phyloP scores from a whole-genome alignment of 2,888 invertebrate species.

The Caenorhabditis becei region DNA sequence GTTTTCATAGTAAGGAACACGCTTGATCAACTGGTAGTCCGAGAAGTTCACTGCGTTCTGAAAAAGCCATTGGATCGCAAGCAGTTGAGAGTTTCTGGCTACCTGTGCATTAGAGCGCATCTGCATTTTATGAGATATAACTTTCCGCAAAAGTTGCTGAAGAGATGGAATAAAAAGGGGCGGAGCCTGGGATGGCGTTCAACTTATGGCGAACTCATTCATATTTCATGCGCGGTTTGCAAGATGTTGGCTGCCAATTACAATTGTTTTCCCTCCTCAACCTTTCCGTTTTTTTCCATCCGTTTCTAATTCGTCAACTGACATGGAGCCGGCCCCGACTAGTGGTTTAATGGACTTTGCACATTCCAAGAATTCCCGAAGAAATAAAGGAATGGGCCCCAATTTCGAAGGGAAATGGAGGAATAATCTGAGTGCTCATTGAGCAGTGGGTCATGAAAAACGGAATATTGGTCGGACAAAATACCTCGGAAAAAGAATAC shows the following conservation, averaged over 20 bases:
- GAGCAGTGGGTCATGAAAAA: neutral
- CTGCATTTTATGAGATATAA: constrained; percentile 14
- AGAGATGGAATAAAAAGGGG: neutral
- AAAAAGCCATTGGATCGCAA: neutral
- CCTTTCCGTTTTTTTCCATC: constrained; percentile 15
- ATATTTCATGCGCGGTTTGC: constrained; percentile 41
- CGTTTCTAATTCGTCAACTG: constrained; percentile 32
- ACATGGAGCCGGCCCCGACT: constrained; percentile 15
- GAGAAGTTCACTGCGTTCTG: constrained; percentile 28
- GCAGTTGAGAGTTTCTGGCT: neutral
- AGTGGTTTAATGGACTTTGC: constrained; percentile 4
- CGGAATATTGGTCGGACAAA: neutral
- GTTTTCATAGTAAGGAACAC: constrained; percentile 53
- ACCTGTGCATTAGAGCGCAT: constrained; percentile 8
- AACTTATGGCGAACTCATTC: constrained; percentile 24
- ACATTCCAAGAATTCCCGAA: neutral
- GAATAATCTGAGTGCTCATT: constrained; percentile 10
- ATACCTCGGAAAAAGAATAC: neutral
- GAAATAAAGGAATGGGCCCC: neutral
- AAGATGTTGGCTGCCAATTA: constrained; percentile 41
- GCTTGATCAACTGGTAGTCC: constrained; percentile 21
- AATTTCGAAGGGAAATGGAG: neutral
- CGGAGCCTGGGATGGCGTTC: neutral
- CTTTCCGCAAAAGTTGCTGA: neutral
- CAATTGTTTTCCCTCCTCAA: constrained; percentile 33